These are phyloP conservation scores for Siderastrea radians DNA, from an alignment of 92 coral and sea anemone genomes.

Conservation along the genomic window DNA sequence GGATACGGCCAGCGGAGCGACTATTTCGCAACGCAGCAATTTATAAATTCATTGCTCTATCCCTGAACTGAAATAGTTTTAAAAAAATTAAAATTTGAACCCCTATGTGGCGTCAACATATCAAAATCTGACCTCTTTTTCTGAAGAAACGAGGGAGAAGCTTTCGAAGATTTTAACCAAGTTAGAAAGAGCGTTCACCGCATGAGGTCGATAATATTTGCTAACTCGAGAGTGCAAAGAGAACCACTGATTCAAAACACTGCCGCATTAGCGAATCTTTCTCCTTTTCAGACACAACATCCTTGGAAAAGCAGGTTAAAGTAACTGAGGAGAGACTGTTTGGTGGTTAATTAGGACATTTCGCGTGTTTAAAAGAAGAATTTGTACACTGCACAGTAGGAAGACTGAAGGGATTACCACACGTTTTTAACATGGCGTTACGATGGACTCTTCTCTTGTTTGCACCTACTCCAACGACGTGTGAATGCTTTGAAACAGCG, in stretches of 20 bases:
- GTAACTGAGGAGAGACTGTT: constrained; percentile 53
- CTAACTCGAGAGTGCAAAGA: not conserved
- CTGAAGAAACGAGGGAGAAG: too few relatives aligned
- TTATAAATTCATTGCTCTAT: too few relatives aligned
- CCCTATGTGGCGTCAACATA: too few relatives aligned
- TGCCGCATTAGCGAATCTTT: constrained; percentile 24
- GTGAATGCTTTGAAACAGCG: constrained; percentile 47
- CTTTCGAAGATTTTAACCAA: not conserved
- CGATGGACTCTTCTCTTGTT: not conserved
- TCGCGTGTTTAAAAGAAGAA: constrained; percentile 13
- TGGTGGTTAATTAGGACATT: constrained; percentile 49
- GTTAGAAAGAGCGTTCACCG: not conserved
- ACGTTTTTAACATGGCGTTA: constrained; percentile 83
- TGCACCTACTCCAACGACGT: constrained; percentile 72
- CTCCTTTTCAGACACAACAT: not conserved
- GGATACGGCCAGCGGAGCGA: too few relatives aligned
- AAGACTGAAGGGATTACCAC: constrained; percentile 82
- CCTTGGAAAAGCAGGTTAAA: constrained; percentile 25
- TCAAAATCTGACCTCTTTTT: too few relatives aligned
- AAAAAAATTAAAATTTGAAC: too few relatives aligned
- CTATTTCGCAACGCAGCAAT: too few relatives aligned
- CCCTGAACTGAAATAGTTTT: not conserved
- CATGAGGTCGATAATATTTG: not conserved
- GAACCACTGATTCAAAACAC: not conserved
- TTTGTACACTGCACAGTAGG: constrained; percentile 58